phyloP scores from a whole-genome alignment of 2,888 invertebrate species.

The Eucriotettix oculatus region DNA sequence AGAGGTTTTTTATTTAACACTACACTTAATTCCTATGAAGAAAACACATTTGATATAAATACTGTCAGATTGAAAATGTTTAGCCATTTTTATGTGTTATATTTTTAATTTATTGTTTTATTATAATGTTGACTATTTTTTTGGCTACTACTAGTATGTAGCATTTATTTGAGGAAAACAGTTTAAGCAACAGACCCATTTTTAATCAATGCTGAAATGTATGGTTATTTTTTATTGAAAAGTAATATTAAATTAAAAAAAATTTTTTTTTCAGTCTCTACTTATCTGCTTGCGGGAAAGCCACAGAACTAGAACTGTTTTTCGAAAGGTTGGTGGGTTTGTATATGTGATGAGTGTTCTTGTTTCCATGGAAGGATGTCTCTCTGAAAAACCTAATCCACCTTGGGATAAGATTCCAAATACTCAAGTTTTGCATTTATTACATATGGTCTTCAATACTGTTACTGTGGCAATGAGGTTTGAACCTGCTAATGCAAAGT shows the following conservation, averaged over 20 bases:
- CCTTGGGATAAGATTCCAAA: slow-evolving; percentile 28
- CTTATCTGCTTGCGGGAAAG: slow-evolving; percentile 84
- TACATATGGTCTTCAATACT: slow-evolving; percentile 84
- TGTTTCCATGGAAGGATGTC: slow-evolving; percentile 74
- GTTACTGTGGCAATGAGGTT: slow-evolving; percentile 96
- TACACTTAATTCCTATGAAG: too few species aligned
- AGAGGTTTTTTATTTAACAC: too few species aligned
- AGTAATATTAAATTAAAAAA: background rate
- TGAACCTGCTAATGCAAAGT: slow-evolving; percentile 97
- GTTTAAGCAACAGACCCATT: too few species aligned
- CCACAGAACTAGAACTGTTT: slow-evolving; percentile 89
- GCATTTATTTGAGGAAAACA: too few species aligned
- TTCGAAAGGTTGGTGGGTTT: slow-evolving; percentile 95
- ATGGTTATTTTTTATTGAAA: too few species aligned
- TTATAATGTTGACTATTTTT: too few species aligned
- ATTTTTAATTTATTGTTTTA: too few species aligned
- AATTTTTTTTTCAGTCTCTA: slow-evolving; percentile 38
- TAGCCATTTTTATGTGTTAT: too few species aligned
- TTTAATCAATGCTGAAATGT: too few species aligned
- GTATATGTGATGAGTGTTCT: slow-evolving; percentile 93
- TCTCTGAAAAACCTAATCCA: slow-evolving; percentile 32
- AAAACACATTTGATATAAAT: too few species aligned
- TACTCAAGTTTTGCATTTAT: slow-evolving; percentile 51
- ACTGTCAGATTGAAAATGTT: too few species aligned
- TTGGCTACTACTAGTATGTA: too few species aligned